Evolutionary conservation across 2,888 invertebrate genomes (phyloP).

Genomic region (Drosophila meridiana): DNA sequence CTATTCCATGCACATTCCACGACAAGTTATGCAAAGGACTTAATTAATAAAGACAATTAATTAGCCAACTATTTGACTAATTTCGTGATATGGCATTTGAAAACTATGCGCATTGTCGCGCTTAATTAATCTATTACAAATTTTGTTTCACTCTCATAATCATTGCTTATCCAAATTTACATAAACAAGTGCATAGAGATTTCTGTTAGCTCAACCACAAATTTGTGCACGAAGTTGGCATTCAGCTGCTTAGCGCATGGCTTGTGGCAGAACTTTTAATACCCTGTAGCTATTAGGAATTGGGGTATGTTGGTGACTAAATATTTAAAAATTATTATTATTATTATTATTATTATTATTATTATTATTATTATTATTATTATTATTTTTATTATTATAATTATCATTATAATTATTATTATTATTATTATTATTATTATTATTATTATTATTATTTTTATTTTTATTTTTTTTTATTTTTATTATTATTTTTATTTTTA

Average conservation of each 20-base stretch:
- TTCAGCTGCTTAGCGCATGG: neutral
- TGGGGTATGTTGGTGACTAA: neutral
- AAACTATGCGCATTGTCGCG: neutral
- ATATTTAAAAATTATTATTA: no score
- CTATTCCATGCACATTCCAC: neutral
- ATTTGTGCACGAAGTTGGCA: conserved; percentile 15
- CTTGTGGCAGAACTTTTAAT: conserved; percentile 6
- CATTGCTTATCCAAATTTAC: neutral
- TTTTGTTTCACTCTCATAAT: neutral
- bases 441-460: no score
- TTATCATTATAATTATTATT: no score
- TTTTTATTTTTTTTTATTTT: no score
- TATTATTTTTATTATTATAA: no score
- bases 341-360: no score
- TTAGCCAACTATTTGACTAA: neutral
- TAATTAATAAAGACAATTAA: neutral
- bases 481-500: no score
- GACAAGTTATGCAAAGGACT: neutral
- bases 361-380: no score
- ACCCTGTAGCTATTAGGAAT: neutral
- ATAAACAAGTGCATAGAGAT: neutral
- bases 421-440: no score
- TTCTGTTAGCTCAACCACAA: neutral
- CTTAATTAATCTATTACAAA: neutral
- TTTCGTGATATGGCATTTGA: neutral